Evolutionary conservation across 2,888 invertebrate genomes (phyloP).

Genomic region (Macaria notata): DNA sequence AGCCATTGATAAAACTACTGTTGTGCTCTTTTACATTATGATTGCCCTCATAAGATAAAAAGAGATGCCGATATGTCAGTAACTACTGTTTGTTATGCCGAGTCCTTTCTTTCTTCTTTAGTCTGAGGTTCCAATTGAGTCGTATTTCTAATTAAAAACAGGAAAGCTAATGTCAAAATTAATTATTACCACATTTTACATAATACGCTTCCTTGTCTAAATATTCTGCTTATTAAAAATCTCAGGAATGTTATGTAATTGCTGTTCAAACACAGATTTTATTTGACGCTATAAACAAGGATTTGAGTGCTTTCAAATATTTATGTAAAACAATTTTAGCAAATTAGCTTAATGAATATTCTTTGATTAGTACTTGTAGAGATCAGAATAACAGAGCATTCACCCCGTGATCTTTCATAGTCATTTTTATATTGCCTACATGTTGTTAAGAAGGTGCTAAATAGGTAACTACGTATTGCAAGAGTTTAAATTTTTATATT

Average conservation of each 20-base stretch:
- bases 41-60: too few species aligned
- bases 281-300: slow-evolving; percentile 17
- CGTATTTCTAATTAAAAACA: too few species aligned
- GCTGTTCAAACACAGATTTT: slow-evolving; percentile 8
- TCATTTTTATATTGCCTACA: background rate
- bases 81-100: too few species aligned
- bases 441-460: background rate
- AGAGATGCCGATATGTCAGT: too few species aligned
- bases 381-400: slow-evolving; percentile 3
- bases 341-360: slow-evolving; percentile 5
- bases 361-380: background rate
- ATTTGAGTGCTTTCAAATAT: slow-evolving; percentile 18
- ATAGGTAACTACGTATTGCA: too few species aligned
- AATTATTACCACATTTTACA: too few species aligned
- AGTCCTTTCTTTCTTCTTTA: too few species aligned
- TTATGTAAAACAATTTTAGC: slow-evolving; percentile 9
- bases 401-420: background rate
- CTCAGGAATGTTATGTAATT: background rate
- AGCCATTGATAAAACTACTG: too few species aligned
- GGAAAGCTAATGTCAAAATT: too few species aligned
- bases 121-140: too few species aligned
- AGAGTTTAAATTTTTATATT: too few species aligned
- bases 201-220: slow-evolving; percentile 1
- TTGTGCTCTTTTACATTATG: too few species aligned
- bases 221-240: background rate